Percentiles rank a stretch among this genome's conserved stretches.
These are phyloP conservation scores for Dascyllus trimaculatus DNA, from an alignment of 2,113 vertebrate species.

Conservation along the genomic window DNA sequence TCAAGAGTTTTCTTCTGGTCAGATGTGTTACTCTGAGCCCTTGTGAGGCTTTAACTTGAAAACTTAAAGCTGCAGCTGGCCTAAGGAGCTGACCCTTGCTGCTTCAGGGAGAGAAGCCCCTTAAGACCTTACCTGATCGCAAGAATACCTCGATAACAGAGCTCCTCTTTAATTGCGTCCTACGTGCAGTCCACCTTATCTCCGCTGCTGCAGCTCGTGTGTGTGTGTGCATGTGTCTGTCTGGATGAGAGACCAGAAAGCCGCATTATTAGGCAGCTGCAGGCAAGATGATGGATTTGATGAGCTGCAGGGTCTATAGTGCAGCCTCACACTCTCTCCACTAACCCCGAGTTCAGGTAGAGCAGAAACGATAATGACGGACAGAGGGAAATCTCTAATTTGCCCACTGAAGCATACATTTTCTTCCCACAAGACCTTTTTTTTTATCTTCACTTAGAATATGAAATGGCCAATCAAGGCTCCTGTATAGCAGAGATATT, in stretches of 20 bases:
- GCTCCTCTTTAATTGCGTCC: slow-evolving; percentile 82
- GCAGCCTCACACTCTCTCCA: slow-evolving; percentile 45
- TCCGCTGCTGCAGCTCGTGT: slow-evolving; percentile 73
- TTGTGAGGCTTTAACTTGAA: slow-evolving; percentile 53
- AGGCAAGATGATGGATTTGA: slow-evolving; percentile 79
- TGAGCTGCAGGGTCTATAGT: slow-evolving; percentile 72
- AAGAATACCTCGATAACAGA: slow-evolving; percentile 68
- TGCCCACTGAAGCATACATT: slow-evolving; percentile 73
- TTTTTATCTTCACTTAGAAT: slow-evolving; percentile 61
- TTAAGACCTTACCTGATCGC: slow-evolving; percentile 77
- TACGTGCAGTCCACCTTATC: slow-evolving; percentile 81
- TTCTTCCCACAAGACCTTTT: slow-evolving; percentile 64
- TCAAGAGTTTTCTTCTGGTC: slow-evolving; percentile 36
- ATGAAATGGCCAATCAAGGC: slow-evolving; percentile 73
- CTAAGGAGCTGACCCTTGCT: slow-evolving; percentile 66
- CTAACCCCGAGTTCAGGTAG: slow-evolving; percentile 73
- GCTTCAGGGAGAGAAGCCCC: slow-evolving; percentile 72
- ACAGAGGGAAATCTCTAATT: slow-evolving; percentile 72
- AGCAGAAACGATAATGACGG: slow-evolving; percentile 72
- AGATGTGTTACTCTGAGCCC: slow-evolving; percentile 58
- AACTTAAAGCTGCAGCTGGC: slow-evolving; percentile 52
- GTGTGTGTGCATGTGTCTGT: slow-evolving; percentile 74
- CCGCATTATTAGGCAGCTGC: slow-evolving; percentile 73
- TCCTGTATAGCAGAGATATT: slow-evolving; percentile 47
- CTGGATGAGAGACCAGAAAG: slow-evolving; percentile 64